These are phyloP conservation scores for Ceratitis capitata DNA, from an alignment of 1,140 invertebrate genomes.

Conservation along the genomic window DNA sequence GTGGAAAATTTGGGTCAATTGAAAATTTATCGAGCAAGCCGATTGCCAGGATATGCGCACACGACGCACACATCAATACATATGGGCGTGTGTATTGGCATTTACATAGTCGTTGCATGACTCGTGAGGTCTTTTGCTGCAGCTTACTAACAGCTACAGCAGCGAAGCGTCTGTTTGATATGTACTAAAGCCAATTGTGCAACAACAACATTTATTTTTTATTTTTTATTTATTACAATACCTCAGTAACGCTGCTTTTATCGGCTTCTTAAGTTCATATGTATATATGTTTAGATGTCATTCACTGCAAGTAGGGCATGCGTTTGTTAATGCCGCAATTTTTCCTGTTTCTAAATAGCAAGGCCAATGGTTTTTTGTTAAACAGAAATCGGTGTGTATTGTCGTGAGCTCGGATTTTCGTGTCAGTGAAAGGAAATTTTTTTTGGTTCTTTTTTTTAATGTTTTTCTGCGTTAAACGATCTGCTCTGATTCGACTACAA, in stretches of 20 bases:
- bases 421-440: neutral
- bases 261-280: too few relatives aligned
- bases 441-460: neutral
- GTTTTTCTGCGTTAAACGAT: neutral
- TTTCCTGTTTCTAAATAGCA: neutral
- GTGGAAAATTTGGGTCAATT: slow-evolving; percentile 44
- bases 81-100: neutral
- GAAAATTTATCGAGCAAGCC: slow-evolving; percentile 46
- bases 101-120: neutral
- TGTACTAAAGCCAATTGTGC: neutral
- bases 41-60: neutral
- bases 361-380: neutral
- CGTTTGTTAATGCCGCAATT: neutral
- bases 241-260: neutral
- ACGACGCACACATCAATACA: neutral
- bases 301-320: neutral
- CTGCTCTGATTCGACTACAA: slow-evolving; percentile 6
- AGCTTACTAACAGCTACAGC: neutral
- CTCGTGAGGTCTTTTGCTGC: neutral
- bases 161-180: neutral
- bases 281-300: too few relatives aligned
- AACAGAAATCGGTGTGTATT: slow-evolving; percentile 3
- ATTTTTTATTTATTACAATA: slow-evolving; percentile 14
- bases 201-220: neutral
- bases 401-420: slow-evolving; percentile 12